phyloP scores from a whole-genome alignment of 2,797 vertebrate genomes.

The Ceryle rudis region DNA sequence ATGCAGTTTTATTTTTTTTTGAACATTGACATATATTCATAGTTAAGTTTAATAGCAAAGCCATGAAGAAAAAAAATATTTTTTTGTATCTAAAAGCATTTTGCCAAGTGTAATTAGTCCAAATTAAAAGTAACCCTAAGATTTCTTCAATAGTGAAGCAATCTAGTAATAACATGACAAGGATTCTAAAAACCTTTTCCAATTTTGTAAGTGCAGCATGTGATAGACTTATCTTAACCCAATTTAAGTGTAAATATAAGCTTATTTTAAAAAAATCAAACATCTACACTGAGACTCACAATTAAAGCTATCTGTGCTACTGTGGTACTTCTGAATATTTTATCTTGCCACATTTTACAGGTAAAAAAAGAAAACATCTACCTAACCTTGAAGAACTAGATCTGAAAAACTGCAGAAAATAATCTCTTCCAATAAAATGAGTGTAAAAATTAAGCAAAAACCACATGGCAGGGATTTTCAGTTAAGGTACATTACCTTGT shows the following conservation, averaged over 20 bases:
- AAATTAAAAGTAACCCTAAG: background rate
- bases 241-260: background rate
- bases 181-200: background rate
- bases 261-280: background rate
- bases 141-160: background rate
- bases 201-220: background rate
- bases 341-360: background rate
- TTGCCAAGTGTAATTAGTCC: background rate
- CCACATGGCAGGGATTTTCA: background rate
- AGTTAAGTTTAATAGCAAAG: background rate
- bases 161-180: background rate
- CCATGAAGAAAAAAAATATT: background rate
- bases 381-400: background rate
- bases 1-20: background rate
- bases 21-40: background rate
- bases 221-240: background rate
- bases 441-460: background rate
- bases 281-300: background rate
- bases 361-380: background rate
- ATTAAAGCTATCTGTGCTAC: background rate
- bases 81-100: background rate
- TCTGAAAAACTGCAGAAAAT: background rate
- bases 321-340: background rate
- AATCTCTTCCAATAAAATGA: background rate
- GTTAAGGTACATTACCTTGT: background rate